A percentile compares a stretch with the other conserved stretches of the same genome.
Evolutionary conservation across 2,797 vertebrate species (phyloP).

Genomic region (Lepus oiostolus): DNA sequence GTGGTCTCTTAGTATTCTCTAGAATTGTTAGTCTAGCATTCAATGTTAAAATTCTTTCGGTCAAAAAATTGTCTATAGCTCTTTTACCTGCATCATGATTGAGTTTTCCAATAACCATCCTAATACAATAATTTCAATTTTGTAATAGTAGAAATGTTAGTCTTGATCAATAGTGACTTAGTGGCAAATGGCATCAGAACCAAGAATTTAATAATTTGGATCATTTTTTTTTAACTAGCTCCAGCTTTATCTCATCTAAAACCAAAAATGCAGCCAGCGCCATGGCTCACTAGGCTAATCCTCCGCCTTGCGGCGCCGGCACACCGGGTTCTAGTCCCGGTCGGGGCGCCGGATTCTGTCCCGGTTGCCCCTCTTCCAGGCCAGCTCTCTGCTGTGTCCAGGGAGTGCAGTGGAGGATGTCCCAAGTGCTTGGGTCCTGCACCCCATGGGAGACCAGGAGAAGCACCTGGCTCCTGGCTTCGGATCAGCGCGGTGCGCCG

Average conservation of each 20-base stretch:
- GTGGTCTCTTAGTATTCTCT: background rate
- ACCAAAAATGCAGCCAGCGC: background rate
- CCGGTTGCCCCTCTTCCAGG: no score
- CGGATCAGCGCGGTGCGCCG: no score
- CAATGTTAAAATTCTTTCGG: background rate
- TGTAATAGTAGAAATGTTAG: background rate
- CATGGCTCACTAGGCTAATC: no score
- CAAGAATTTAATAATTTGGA: slow-evolving; percentile 10
- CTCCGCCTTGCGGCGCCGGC: no score
- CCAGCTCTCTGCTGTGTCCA: no score
- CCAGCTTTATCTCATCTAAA: slow-evolving; percentile 22
- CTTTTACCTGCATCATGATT: background rate
- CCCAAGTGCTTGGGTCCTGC: no score
- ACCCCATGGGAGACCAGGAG: no score
- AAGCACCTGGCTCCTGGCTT: no score
- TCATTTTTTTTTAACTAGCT: background rate
- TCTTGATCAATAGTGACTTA: background rate
- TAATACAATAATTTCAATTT: background rate
- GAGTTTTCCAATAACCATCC: slow-evolving; percentile 5
- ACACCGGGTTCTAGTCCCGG: no score
- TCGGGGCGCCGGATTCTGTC: no score
- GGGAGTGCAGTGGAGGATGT: no score
- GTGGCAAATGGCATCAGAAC: background rate
- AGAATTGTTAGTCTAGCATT: background rate
- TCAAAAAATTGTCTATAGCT: background rate